Conservation (phyloP, 2,797 vertebrate species). For the Notoglanidium macrostoma region DNA sequence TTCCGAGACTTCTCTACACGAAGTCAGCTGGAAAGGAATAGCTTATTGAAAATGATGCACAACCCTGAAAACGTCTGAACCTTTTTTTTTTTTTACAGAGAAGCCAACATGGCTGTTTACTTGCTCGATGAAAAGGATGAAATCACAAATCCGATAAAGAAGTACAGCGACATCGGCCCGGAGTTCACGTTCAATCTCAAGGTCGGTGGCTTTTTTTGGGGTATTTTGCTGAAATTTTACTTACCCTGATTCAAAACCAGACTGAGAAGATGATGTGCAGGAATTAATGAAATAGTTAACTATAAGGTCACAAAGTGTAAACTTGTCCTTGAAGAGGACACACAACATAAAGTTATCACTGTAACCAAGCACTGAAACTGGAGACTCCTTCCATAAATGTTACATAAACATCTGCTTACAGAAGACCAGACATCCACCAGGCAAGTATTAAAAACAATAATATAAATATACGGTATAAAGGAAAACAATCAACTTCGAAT, state of each 20-base stretch:
- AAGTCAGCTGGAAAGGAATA: background rate
- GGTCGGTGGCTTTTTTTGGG: conserved; percentile 65
- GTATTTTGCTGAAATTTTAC: no score
- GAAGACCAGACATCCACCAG: background rate
- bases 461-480: background rate
- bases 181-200: conserved; percentile 79
- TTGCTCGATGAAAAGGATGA: conserved; percentile 71
- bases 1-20: background rate
- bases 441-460: background rate
- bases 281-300: background rate
- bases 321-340: background rate
- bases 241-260: background rate
- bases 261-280: background rate
- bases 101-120: conserved; percentile 78
- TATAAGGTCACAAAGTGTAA: background rate
- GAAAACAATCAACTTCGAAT: background rate
- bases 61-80: background rate
- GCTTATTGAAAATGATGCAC: background rate
- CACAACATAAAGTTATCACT: background rate
- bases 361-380: background rate
- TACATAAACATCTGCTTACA: background rate
- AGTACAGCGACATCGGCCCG: conserved; percentile 80
- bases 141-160: conserved; percentile 68
- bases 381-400: background rate
- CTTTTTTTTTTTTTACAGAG: conserved; percentile 64